phyloP scores from a whole-genome alignment of 2,113 vertebrate genomes.

The Syngnathoides biaculeatus region DNA sequence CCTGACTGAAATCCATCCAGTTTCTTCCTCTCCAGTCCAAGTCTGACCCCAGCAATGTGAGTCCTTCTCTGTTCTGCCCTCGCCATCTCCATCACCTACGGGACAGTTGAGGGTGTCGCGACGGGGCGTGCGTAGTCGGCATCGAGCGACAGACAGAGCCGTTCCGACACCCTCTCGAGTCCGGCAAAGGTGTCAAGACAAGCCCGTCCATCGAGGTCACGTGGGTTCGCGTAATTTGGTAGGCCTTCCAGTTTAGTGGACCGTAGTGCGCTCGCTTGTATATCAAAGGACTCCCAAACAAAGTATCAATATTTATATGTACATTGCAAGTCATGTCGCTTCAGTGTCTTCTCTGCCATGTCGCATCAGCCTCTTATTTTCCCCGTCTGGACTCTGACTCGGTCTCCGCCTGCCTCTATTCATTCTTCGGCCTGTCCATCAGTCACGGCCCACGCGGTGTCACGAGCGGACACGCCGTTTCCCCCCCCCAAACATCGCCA shows the following conservation, averaged over 20 bases:
- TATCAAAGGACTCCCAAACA: neutral
- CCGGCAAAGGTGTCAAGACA: constrained; percentile 14
- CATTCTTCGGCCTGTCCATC: constrained; percentile 40
- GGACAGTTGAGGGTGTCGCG: neutral
- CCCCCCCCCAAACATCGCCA: constrained; percentile 37
- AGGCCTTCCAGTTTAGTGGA: neutral
- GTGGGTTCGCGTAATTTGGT: neutral
- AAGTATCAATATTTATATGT: neutral
- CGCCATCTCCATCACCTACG: constrained; percentile 17
- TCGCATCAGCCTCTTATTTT: neutral
- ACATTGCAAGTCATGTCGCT: neutral
- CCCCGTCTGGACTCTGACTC: constrained; percentile 17
- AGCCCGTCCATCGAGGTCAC: neutral
- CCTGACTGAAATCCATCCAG: too few species aligned
- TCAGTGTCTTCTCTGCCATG: constrained; percentile 15
- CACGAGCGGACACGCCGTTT: constrained; percentile 24
- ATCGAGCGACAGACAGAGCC: constrained; percentile 32
- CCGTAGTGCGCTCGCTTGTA: neutral
- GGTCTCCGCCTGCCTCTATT: constrained; percentile 29
- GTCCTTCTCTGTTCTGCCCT: neutral
- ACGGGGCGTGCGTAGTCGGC: constrained; percentile 11
- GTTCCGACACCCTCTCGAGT: constrained; percentile 24
- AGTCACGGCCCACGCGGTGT: constrained; percentile 37
- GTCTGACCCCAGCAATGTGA: too few species aligned
- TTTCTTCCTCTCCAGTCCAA: too few species aligned